These are phyloP conservation scores for Abrostola triplasia DNA, from an alignment of 2,888 invertebrate species.

Conservation along the genomic window DNA sequence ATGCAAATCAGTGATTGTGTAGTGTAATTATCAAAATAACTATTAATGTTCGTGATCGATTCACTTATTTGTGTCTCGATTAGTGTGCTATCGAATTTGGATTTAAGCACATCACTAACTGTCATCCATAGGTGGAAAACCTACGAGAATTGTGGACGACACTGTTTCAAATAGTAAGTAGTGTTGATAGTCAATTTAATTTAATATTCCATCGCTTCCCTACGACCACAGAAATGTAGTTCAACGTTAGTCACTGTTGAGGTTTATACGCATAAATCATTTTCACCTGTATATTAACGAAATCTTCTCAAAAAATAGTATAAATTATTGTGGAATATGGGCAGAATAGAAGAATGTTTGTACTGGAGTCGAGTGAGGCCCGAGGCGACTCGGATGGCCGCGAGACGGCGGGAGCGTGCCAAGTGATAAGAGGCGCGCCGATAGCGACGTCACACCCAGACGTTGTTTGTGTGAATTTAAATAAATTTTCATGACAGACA, in stretches of 20 bases:
- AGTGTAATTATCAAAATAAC: slow-evolving; percentile 68
- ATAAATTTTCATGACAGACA: slow-evolving; percentile 89
- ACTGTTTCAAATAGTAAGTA: slow-evolving; percentile 87
- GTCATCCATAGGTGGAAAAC: slow-evolving; percentile 83
- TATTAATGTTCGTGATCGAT: slow-evolving; percentile 77
- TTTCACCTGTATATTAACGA: slow-evolving; percentile 14
- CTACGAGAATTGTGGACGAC: slow-evolving; percentile 84
- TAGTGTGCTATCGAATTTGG: slow-evolving; percentile 77
- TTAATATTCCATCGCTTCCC: slow-evolving; percentile 2
- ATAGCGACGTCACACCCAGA: slow-evolving; percentile 88
- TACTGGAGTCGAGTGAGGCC: slow-evolving; percentile 75
- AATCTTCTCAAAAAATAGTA: slow-evolving; percentile 36
- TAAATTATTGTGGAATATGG: slow-evolving; percentile 64
- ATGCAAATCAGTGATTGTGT: slow-evolving; percentile 80
- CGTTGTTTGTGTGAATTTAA: slow-evolving; percentile 89
- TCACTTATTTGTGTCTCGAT: slow-evolving; percentile 74
- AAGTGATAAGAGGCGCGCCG: slow-evolving; percentile 88
- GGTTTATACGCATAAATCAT: slow-evolving; percentile 8
- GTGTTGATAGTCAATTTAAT: slow-evolving; percentile 43
- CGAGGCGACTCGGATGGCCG: slow-evolving; percentile 78
- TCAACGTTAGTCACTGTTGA: slow-evolving; percentile 4
- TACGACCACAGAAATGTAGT: slow-evolving; percentile 18
- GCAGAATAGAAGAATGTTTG: slow-evolving; percentile 73
- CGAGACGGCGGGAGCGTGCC: slow-evolving; percentile 87
- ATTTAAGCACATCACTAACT: slow-evolving; percentile 78